A percentile compares a stretch with the other conserved stretches of the same genome.
These are phyloP conservation scores for Osmerus mordax DNA, from an alignment of 2,113 vertebrate genomes.

Conservation along the genomic window DNA sequence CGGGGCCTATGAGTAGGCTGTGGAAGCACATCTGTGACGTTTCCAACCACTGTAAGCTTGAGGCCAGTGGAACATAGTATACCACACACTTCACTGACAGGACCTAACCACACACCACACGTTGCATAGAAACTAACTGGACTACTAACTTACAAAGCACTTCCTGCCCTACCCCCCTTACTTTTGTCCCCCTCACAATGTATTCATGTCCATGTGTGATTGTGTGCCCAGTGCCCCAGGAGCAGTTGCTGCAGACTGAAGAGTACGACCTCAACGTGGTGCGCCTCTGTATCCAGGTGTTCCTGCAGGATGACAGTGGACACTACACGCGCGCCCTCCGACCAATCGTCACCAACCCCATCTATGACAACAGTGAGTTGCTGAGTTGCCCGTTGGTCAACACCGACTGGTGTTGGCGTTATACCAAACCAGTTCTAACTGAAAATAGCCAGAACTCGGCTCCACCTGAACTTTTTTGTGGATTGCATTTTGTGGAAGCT, in stretches of 20 bases:
- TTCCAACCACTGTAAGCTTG: neutral
- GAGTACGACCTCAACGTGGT: slow-evolving; percentile 97
- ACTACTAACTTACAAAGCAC: too few species aligned
- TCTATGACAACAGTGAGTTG: slow-evolving; percentile 97
- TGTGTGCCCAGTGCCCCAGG: slow-evolving; percentile 78
- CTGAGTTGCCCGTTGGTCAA: neutral
- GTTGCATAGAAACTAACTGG: too few species aligned
- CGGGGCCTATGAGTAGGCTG: slow-evolving; percentile 4
- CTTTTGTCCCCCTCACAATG: neutral
- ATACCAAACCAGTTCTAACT: too few species aligned
- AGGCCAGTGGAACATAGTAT: neutral
- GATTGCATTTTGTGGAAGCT: too few species aligned
- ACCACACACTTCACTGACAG: neutral
- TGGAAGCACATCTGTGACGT: neutral
- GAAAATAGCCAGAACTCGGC: too few species aligned
- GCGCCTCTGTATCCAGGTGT: slow-evolving; percentile 94
- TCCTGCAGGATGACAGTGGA: slow-evolving; percentile 83
- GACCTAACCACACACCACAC: neutral
- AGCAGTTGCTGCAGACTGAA: slow-evolving; percentile 88
- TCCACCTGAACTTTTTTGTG: too few species aligned
- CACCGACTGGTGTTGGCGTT: too few species aligned
- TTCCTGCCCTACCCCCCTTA: too few species aligned
- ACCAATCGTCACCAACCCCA: slow-evolving; percentile 93
- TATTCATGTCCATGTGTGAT: slow-evolving; percentile 24
- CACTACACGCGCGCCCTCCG: slow-evolving; percentile 76